These are phyloP conservation scores for Sycophaga agraensis DNA, from an alignment of 1,140 invertebrate species.

Conservation along the genomic window DNA sequence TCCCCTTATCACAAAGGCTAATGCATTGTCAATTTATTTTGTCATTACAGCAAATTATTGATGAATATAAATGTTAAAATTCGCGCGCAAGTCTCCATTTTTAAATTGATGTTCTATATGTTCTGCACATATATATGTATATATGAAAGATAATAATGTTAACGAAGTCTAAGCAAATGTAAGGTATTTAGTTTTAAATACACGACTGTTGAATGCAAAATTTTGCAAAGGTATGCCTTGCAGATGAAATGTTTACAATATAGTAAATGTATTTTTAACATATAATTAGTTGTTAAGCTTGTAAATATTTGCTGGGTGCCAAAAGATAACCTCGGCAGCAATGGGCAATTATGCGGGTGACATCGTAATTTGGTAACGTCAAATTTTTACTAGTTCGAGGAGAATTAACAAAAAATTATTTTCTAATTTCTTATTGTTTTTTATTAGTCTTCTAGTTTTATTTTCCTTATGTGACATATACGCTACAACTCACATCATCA, in stretches of 20 bases:
- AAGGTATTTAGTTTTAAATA: too few relatives aligned
- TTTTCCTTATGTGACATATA: conserved; percentile 59
- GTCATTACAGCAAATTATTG: neutral
- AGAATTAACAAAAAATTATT: neutral
- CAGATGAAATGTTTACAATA: too few relatives aligned
- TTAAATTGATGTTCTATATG: neutral
- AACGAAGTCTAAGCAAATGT: too few relatives aligned
- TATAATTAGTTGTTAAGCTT: conserved; percentile 2
- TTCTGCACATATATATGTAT: neutral
- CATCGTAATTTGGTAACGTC: conserved; percentile 55
- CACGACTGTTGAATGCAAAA: too few relatives aligned
- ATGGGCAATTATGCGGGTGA: conserved; percentile 55
- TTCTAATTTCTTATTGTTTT: neutral
- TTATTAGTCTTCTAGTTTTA: conserved; percentile 55
- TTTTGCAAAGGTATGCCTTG: too few relatives aligned
- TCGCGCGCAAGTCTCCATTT: conserved; percentile 2
- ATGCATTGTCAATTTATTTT: too few relatives aligned
- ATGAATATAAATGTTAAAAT: neutral
- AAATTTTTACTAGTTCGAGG: conserved; percentile 26
- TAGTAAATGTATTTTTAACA: neutral
- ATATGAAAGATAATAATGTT: too few relatives aligned
- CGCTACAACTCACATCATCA: conserved; percentile 59
- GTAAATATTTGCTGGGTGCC: conserved; percentile 4
- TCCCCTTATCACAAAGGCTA: too few relatives aligned
- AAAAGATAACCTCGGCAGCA: conserved; percentile 30